Percentiles rank a stretch among this genome's conserved stretches.
Conservation (phyloP, 2,113 vertebrate species). For the Cairina moschata region DNA sequence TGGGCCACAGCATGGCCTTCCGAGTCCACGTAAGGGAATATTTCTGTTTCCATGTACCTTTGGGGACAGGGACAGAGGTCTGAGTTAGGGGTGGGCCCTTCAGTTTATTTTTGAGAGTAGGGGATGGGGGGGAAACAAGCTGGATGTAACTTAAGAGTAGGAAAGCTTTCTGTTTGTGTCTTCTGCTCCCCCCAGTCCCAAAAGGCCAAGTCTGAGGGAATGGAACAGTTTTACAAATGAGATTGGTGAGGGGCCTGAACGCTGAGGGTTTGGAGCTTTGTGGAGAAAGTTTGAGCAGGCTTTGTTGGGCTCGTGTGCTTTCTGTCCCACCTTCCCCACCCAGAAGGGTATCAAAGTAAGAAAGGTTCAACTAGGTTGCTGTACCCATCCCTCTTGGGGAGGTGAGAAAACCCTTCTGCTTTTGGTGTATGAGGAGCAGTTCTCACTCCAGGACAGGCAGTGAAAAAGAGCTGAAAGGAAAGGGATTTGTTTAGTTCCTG, state of each 20-base stretch:
- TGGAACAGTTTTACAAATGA: not conserved
- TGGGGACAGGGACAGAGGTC: not conserved
- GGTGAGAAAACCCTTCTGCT: not conserved
- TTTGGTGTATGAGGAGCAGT: not conserved
- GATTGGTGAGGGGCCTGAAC: not conserved
- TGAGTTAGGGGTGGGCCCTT: not conserved
- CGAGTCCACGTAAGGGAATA: constrained; percentile 90
- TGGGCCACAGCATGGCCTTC: constrained; percentile 99
- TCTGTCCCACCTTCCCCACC: not conserved
- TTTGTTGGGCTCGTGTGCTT: not conserved
- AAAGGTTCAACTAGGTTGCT: not conserved
- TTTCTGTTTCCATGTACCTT: constrained; percentile 70
- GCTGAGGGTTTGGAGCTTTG: not conserved
- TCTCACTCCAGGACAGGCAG: not conserved
- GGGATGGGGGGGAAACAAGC: not conserved
- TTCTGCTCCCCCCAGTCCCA: not conserved
- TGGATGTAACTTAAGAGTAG: not conserved
- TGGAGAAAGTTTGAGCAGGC: not conserved
- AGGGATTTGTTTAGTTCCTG: not conserved
- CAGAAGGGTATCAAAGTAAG: not conserved
- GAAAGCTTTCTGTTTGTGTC: not conserved
- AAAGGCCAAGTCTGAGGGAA: not conserved
- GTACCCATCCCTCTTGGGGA: not conserved
- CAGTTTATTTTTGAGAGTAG: no score
- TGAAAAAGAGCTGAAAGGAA: not conserved